Percentiles rank a stretch among this genome's conserved stretches.
These are phyloP conservation scores for Semicossyphus pulcher DNA, from an alignment of 2,113 vertebrate genomes.

Conservation along the genomic window DNA sequence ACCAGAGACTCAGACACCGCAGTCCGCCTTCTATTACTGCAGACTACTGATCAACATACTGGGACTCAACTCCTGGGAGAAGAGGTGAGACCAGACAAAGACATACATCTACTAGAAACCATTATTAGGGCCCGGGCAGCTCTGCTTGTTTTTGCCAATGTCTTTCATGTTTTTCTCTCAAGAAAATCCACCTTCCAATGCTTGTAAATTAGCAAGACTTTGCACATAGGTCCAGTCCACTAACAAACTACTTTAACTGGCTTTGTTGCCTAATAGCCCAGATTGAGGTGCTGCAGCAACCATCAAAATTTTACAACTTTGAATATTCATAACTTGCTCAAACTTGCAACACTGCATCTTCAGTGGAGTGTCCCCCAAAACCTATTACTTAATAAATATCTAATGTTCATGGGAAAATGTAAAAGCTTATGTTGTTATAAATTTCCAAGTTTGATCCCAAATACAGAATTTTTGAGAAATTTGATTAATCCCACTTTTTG, in stretches of 20 bases:
- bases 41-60: conserved; percentile 97
- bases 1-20: conserved; percentile 90
- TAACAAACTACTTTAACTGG: too few species aligned
- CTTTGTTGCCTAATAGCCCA: background rate
- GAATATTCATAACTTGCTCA: background rate
- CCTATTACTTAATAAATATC: too few species aligned
- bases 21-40: conserved; percentile 98
- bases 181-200: too few species aligned
- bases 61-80: conserved; percentile 99
- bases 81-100: conserved; percentile 86
- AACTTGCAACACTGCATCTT: too few species aligned
- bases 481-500: too few species aligned
- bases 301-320: background rate
- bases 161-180: too few species aligned
- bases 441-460: too few species aligned
- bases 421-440: too few species aligned
- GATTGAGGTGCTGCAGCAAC: background rate
- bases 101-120: background rate
- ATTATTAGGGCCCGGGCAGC: background rate
- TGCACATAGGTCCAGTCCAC: background rate
- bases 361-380: too few species aligned
- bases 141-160: too few species aligned
- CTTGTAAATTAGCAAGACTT: background rate
- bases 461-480: too few species aligned
- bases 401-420: too few species aligned